These are phyloP conservation scores for Batillaria attramentaria DNA, from an alignment of 1,140 invertebrate species.

Conservation along the genomic window DNA sequence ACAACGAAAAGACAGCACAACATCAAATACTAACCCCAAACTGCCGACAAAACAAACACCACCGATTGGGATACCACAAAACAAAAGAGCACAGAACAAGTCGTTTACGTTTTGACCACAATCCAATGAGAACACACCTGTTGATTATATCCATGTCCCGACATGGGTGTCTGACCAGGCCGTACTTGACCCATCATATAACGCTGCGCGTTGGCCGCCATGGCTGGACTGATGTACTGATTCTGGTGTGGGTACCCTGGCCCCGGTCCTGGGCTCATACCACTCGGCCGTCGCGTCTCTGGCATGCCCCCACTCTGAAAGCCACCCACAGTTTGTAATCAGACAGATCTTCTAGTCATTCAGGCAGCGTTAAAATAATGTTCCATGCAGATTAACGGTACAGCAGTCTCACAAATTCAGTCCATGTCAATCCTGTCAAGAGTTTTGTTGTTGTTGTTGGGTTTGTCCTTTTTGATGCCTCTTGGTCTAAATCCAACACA, in stretches of 20 bases:
- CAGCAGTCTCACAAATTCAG: too few species aligned
- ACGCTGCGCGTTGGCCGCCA: conserved; percentile 23
- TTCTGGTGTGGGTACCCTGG: conserved; percentile 27
- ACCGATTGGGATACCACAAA: too few species aligned
- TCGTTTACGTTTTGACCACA: not conserved
- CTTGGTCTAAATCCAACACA: too few species aligned
- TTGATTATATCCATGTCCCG: conserved; percentile 21
- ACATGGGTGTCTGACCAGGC: conserved; percentile 28
- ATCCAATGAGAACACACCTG: not conserved
- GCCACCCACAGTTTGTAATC: too few species aligned
- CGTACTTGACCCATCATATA: conserved; percentile 35
- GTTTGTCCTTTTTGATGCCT: too few species aligned
- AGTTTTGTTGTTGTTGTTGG: too few species aligned
- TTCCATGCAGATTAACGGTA: too few species aligned
- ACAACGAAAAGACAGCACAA: not conserved
- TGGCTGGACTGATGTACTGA: conserved; percentile 26
- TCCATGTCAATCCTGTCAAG: too few species aligned
- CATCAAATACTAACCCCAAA: not conserved
- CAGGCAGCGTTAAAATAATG: too few species aligned
- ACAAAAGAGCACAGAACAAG: not conserved
- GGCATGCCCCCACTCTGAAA: conserved; percentile 21
- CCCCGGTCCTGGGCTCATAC: conserved; percentile 23
- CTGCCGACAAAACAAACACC: not conserved
- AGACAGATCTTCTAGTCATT: too few species aligned
- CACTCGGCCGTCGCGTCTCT: conserved; percentile 22